These are phyloP conservation scores for Xyrichtys novacula DNA, from an alignment of 2,797 vertebrate genomes.

Conservation along the genomic window DNA sequence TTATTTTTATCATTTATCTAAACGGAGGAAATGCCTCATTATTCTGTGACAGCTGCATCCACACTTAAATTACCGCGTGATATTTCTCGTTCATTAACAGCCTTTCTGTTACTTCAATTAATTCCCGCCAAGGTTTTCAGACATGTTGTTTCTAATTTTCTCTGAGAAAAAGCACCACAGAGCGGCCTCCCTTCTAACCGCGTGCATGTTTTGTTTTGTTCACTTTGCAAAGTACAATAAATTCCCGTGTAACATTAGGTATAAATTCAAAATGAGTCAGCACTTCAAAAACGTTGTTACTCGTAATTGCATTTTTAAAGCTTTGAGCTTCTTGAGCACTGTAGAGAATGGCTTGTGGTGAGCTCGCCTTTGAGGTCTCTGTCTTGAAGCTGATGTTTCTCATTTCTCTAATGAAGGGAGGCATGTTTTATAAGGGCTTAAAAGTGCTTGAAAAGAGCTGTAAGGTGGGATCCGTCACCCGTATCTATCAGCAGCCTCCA, in stretches of 20 bases:
- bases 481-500: conserved; percentile 43
- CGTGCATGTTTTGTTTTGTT: background rate
- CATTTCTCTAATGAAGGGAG: conserved; percentile 59
- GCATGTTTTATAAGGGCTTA: conserved; percentile 30
- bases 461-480: conserved; percentile 44
- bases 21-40: conserved; percentile 14
- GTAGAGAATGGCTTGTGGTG: conserved; percentile 28
- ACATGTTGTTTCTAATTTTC: conserved; percentile 14
- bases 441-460: conserved; percentile 44
- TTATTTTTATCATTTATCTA: background rate
- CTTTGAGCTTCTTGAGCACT: conserved; percentile 34
- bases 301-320: conserved; percentile 40
- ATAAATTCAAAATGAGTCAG: conserved; percentile 41
- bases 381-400: conserved; percentile 38
- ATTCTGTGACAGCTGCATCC: background rate
- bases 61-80: conserved; percentile 14
- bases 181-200: conserved; percentile 15
- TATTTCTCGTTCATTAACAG: conserved; percentile 4
- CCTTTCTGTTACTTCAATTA: conserved; percentile 16
- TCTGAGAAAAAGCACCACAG: conserved; percentile 15
- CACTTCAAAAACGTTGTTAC: conserved; percentile 12
- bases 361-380: conserved; percentile 38
- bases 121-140: conserved; percentile 15
- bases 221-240: conserved; percentile 20
- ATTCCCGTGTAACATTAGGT: conserved; percentile 32